Conservation (phyloP, 2,888 invertebrate genomes). For the Tachina lurida region DNA sequence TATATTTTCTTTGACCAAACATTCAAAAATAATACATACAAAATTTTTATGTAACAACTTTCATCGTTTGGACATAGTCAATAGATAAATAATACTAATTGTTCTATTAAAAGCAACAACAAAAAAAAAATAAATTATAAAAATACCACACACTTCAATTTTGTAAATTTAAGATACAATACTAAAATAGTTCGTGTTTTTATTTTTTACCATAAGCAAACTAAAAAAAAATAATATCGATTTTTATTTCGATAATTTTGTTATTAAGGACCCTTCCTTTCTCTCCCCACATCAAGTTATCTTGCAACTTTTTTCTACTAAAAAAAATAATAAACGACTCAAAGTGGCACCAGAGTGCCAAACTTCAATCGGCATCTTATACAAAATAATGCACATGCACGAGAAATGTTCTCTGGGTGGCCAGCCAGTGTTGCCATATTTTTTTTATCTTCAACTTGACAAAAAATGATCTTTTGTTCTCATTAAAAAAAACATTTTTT, state of each 20-base stretch:
- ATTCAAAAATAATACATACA: slow-evolving; percentile 45
- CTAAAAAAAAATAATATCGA: neutral
- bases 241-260: neutral
- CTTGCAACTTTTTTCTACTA: too few species aligned
- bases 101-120: slow-evolving; percentile 32
- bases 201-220: neutral
- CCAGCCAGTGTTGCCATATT: too few species aligned
- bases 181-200: slow-evolving; percentile 49
- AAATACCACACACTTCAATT: slow-evolving; percentile 41
- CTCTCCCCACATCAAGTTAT: too few species aligned
- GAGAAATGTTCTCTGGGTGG: too few species aligned
- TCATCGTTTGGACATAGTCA: slow-evolving; percentile 46
- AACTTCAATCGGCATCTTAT: too few species aligned
- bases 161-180: slow-evolving; percentile 64
- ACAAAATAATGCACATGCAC: too few species aligned
- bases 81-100: slow-evolving; percentile 57
- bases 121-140: slow-evolving; percentile 40
- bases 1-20: slow-evolving; percentile 24
- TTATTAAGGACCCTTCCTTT: neutral
- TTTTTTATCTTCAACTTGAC: too few species aligned
- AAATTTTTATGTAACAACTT: slow-evolving; percentile 47
- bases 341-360: too few species aligned
- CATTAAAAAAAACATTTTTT: too few species aligned
- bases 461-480: too few species aligned
- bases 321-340: too few species aligned